Evolutionary conservation across 2,797 vertebrate genomes (phyloP), one percentile per base, ranked within the genome.

Genomic region (Coluber constrictor): DNA sequence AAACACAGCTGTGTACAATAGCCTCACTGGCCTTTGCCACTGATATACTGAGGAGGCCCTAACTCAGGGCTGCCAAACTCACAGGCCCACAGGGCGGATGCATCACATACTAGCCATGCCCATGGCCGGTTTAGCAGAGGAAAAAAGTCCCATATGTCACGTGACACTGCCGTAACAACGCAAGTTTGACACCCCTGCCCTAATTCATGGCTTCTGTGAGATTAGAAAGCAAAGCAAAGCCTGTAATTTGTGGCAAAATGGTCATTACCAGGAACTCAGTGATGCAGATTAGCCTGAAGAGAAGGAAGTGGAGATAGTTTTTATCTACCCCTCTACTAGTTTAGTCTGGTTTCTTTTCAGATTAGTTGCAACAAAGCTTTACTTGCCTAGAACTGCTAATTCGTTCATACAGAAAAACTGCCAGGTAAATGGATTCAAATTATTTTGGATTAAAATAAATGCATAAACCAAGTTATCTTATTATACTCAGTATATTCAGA

Each of bases 171-270:
- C 15, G 16, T 16, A 4, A 16, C 57, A 57, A 57, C 57, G 1
- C 57, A 57, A 57, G 57, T 57, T 20, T 57, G 18, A 57, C 57
- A 57, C 1, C 57, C 18, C 16, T 57, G 92, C 94, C 94, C 87
- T 47, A 86, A 55, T 3, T 0, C 0, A 47, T 63, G 20, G 37
- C 87, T 25, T 79, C 0, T 87, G 27, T 90, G 29, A 94, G 94
- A 95, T 94, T 57, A 89, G 93, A 94, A 92, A 2, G 23, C 70
- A 51, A 95, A 94, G 63, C 90, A 94, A 70, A 70, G 87, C 93
- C 27, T 86, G 43, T 86, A 37, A 0, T 5, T 90, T 27, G 15
- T 8, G 92, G 63, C 70, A 93, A 87, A 87, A 63, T 16, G 15
- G 23, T 88, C 91, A 92, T 86, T 15, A 70, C 79, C 57, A 54